A percentile compares a stretch with the other conserved stretches of the same genome.
Evolutionary conservation across 2,797 vertebrate species (phyloP).

Genomic region (Orientallactaga sibirica): DNA sequence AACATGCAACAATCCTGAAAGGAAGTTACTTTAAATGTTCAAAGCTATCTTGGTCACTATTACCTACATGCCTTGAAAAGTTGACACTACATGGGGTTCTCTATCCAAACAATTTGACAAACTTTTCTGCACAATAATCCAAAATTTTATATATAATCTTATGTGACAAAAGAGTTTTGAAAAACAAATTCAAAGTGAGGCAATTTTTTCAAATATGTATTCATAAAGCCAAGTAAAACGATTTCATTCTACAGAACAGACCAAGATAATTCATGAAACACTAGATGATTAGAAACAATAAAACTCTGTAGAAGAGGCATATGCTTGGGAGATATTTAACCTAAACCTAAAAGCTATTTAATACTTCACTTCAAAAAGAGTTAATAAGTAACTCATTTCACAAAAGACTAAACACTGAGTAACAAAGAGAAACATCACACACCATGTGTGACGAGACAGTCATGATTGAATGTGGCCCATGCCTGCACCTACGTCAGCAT

Average conservation of each 20-base stretch:
- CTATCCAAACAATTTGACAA: not conserved
- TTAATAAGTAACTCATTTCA: not conserved
- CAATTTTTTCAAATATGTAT: not conserved
- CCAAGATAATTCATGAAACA: conserved; percentile 49
- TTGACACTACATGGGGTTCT: not conserved
- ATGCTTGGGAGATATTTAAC: not conserved
- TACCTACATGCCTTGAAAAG: conserved; percentile 13
- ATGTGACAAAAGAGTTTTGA: not conserved
- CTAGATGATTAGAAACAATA: conserved; percentile 4
- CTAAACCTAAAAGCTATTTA: not conserved
- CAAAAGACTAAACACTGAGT: not conserved
- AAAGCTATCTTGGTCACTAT: not conserved
- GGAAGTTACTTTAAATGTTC: conserved; percentile 15
- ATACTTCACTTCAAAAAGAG: conserved; percentile 1
- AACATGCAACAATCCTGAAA: conserved; percentile 9
- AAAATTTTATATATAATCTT: conserved; percentile 24
- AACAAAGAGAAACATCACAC: not conserved
- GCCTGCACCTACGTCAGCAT: not conserved
- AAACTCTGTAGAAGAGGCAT: not conserved
- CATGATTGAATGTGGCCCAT: accelerated
- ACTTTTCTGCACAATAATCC: not conserved
- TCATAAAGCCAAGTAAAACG: conserved; percentile 32
- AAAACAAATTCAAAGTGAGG: not conserved
- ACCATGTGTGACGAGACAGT: accelerated
- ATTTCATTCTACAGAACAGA: conserved; percentile 1